A percentile compares a stretch with the other conserved stretches of the same genome.
Evolutionary conservation across 2,797 vertebrate genomes (phyloP).

Genomic region (Enoplosus armatus): DNA sequence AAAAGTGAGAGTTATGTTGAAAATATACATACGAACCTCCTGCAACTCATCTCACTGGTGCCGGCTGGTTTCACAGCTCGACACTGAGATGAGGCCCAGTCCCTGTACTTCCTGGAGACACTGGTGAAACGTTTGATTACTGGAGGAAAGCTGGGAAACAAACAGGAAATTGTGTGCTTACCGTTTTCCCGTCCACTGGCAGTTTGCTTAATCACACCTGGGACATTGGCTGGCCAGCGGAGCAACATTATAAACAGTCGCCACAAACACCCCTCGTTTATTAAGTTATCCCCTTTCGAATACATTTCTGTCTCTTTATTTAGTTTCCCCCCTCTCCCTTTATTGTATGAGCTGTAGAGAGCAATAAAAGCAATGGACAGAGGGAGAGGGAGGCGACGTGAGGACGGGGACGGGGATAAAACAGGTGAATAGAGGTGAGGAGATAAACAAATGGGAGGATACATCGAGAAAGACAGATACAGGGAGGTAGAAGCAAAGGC

Average conservation of each 20-base stretch:
- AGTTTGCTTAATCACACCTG: conserved; percentile 62
- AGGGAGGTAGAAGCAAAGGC: conserved; percentile 30
- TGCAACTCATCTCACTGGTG: neutral
- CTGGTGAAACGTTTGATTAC: conserved; percentile 31
- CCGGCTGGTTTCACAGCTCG: conserved; percentile 39
- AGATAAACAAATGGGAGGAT: conserved; percentile 66
- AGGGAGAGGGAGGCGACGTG: neutral
- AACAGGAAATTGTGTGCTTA: conserved; percentile 62
- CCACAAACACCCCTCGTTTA: conserved; percentile 44
- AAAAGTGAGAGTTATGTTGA: neutral
- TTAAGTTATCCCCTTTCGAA: conserved; percentile 49
- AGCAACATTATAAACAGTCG: conserved; percentile 47
- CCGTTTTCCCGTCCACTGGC: conserved; percentile 36
- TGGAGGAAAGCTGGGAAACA: conserved; percentile 41
- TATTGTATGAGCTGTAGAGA: conserved; percentile 68
- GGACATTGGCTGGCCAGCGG: conserved; percentile 19
- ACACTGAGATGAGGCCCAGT: conserved; percentile 11
- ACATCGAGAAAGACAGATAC: conserved; percentile 65
- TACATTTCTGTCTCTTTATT: conserved; percentile 53
- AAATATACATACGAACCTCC: neutral
- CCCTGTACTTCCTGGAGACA: conserved; percentile 24
- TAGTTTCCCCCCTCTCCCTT: conserved; percentile 31
- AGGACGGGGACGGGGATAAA: conserved; percentile 34
- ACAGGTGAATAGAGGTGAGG: conserved; percentile 62
- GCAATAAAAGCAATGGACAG: conserved; percentile 60